These are phyloP conservation scores for Cynodonichthys magdalenae DNA, from an alignment of 2,797 vertebrate species.

Conservation along the genomic window DNA sequence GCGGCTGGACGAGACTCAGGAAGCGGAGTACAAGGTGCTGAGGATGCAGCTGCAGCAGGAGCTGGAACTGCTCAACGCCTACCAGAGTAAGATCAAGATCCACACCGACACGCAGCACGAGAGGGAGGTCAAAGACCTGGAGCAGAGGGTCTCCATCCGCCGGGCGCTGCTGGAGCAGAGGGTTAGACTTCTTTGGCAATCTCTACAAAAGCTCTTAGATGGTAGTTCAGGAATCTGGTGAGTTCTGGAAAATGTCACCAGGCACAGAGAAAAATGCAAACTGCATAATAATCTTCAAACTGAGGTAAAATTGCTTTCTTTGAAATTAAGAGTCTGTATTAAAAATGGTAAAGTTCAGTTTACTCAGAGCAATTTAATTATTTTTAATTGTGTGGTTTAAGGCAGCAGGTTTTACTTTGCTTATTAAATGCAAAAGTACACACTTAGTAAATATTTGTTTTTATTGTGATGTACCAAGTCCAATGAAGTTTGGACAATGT, in stretches of 20 bases:
- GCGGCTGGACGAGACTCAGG: slow-evolving; percentile 92
- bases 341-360: not conserved
- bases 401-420: too few relatives aligned
- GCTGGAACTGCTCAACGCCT: slow-evolving; percentile 91
- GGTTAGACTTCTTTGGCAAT: slow-evolving; percentile 69
- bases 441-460: too few relatives aligned
- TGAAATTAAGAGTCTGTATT: not conserved
- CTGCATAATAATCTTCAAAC: not conserved
- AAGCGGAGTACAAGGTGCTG: slow-evolving; percentile 91
- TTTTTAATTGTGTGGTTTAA: too few relatives aligned
- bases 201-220: slow-evolving; percentile 10
- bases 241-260: slow-evolving; percentile 3
- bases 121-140: slow-evolving; percentile 89
- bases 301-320: not conserved
- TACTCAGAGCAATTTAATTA: too few relatives aligned
- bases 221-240: not conserved
- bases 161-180: slow-evolving; percentile 91
- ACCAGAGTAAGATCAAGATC: slow-evolving; percentile 97
- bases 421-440: too few relatives aligned
- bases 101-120: slow-evolving; percentile 92
- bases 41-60: slow-evolving; percentile 94
- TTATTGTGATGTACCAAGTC: too few relatives aligned
- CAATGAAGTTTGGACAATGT: too few relatives aligned
- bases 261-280: not conserved
- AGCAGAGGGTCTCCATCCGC: slow-evolving; percentile 91